Evolutionary conservation across 2,888 invertebrate genomes (phyloP), one percentile per base, ranked within the genome.

Genomic region (Aphodius sticticus): DNA sequence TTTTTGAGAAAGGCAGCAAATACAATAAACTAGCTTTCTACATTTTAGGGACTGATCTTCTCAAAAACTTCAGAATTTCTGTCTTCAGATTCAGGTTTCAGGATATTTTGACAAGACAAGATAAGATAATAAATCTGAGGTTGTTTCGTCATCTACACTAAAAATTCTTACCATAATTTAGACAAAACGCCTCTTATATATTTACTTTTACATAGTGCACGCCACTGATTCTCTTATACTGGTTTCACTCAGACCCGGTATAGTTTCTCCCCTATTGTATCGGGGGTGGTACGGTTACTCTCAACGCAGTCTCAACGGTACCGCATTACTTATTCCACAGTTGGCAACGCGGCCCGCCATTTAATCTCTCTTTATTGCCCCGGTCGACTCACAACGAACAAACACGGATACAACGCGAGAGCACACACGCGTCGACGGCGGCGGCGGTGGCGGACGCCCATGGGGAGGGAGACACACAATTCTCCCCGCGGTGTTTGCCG

Each of bases 321-420:
- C 36, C 35, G 74, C 74, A 74, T 79, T 72, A 77, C 79, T 79
- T 79, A 79, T 79, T 74, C 79, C 16, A 70, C 71, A 71, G 26
- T 79, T 71, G 79, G 72, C 71, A 70, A 78, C 78, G 78, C 76
- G 78, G 81, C 81, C 74, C 77, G 77, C 80, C 81, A 79, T 81
- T 82, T 82, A 82, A 80, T 79, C 80, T 81, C 78, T 70, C 75
- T 78, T 78, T 78, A 80, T 80, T 80, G 77, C 78, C 76, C 36
- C 76, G 36, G 74, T 74, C 74, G 74, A 74, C 74, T 74, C 74
- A 35, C 74, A 35, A 37, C 37, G 74, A 74, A 74, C 74, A 74
- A 74, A 74, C 74, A 74, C 74, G 74, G n/a, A 15, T 74, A 74
- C 74, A 74, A 71, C 26, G 37, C 36, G 36, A 74, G n/a, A 35